These are phyloP conservation scores for Columbina picui DNA, from an alignment of 2,113 vertebrate genomes.

Conservation along the genomic window DNA sequence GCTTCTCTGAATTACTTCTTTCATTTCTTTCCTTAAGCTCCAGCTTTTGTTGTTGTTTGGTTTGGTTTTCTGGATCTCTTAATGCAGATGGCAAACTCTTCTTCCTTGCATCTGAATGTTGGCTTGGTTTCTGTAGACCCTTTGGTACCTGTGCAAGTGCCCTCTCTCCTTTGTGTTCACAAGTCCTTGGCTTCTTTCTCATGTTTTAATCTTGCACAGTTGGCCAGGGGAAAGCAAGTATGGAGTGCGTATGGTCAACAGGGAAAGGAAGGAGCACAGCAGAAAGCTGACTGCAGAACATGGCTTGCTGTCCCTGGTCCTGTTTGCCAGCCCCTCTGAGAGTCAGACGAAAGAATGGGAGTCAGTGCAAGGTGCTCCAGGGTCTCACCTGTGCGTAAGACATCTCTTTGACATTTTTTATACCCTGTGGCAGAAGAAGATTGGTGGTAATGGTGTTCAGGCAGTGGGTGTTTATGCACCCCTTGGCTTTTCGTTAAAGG, in stretches of 20 bases:
- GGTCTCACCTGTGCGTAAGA: background rate
- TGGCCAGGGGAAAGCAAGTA: background rate
- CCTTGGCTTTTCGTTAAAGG: background rate
- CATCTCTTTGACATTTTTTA: background rate
- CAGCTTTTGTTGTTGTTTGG: background rate
- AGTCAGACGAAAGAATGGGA: background rate
- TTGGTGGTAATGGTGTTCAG: background rate
- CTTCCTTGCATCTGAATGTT: background rate
- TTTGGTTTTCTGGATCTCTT: background rate
- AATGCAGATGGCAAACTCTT: background rate
- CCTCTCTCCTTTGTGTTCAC: background rate
- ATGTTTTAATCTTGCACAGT: background rate
- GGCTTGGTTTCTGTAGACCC: background rate
- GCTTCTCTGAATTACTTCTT: constrained; percentile 17
- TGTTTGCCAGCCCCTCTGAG: background rate
- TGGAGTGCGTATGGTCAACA: background rate
- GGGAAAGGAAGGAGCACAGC: background rate
- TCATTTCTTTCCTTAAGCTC: background rate
- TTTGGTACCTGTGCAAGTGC: background rate
- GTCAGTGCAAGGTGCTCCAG: background rate
- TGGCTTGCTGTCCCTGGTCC: background rate
- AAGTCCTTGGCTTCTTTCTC: background rate
- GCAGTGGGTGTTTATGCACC: background rate
- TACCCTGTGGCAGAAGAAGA: background rate
- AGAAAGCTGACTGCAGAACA: background rate